Conservation (phyloP, 2,113 vertebrate genomes). For the Hippocampus abdominalis region DNA sequence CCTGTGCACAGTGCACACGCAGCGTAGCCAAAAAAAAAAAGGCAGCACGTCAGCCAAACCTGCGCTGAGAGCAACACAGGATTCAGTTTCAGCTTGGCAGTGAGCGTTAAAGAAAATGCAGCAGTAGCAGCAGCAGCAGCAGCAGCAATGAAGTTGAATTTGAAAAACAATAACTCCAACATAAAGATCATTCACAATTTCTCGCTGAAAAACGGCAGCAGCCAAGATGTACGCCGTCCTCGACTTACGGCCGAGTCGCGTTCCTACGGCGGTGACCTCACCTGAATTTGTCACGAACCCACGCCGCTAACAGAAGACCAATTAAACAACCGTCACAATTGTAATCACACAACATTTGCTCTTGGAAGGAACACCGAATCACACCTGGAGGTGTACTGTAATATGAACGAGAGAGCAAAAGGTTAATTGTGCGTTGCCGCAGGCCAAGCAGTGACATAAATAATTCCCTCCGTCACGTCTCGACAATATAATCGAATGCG, state of each 20-base stretch:
- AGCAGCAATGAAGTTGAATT: background rate
- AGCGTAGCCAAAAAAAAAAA: slow-evolving; percentile 26
- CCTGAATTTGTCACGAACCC: background rate
- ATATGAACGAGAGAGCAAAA: slow-evolving; percentile 12
- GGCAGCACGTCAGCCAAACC: slow-evolving; percentile 30
- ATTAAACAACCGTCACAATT: background rate
- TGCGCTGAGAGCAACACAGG: slow-evolving; percentile 18
- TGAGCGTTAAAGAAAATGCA: background rate
- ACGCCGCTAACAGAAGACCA: background rate
- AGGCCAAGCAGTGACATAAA: slow-evolving; percentile 38
- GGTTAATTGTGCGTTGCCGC: slow-evolving; percentile 9
- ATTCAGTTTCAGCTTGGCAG: slow-evolving; percentile 16
- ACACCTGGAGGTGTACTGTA: background rate
- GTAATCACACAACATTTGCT: background rate
- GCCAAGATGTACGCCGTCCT: background rate
- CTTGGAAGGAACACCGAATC: background rate
- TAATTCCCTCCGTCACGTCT: slow-evolving; percentile 35
- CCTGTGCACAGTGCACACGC: slow-evolving; percentile 15
- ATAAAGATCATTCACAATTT: background rate
- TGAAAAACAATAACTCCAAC: background rate
- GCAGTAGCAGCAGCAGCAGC: no score
- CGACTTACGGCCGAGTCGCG: background rate
- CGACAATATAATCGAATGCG: slow-evolving; percentile 3
- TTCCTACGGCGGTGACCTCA: background rate
- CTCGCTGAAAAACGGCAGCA: background rate